A percentile compares a stretch with the other conserved stretches of the same genome.
These are phyloP conservation scores for Borostomias antarcticus DNA, from an alignment of 2,797 vertebrate species.

Conservation along the genomic window DNA sequence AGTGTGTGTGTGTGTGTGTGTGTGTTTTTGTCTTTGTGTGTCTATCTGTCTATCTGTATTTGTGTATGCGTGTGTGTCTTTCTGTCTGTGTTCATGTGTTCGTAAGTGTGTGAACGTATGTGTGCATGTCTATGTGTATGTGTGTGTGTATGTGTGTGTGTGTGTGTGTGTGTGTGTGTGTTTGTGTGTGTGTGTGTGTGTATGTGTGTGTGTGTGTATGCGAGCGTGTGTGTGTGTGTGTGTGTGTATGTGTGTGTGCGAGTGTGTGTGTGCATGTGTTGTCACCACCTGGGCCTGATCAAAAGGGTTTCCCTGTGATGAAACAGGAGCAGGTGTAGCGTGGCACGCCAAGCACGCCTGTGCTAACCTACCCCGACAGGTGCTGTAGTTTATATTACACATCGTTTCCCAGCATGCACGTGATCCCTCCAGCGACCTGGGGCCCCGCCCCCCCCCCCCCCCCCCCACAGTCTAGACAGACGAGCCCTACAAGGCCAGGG, in stretches of 20 bases:
- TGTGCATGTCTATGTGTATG: not conserved
- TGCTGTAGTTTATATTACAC: slow-evolving; percentile 87
- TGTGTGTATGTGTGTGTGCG: not conserved
- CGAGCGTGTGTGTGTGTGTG: not conserved
- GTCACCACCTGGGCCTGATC: slow-evolving; percentile 83
- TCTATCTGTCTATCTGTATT: not conserved
- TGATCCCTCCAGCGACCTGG: slow-evolving; percentile 76
- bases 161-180: not conserved
- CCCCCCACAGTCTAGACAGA: not conserved
- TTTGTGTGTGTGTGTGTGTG: not conserved
- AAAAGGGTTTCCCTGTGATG: slow-evolving; percentile 68
- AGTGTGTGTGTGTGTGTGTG: not conserved
- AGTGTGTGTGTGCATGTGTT: not conserved
- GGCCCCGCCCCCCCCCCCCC: slow-evolving; percentile 20
- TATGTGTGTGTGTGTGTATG: not conserved
- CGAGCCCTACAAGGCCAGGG: slow-evolving; percentile 79
- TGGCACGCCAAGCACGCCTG: slow-evolving; percentile 71
- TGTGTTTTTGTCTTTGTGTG: not conserved
- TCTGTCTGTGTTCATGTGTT: not conserved
- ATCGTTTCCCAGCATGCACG: slow-evolving; percentile 51
- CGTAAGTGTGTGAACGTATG: not conserved
- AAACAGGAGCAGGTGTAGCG: slow-evolving; percentile 85
- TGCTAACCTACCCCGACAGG: slow-evolving; percentile 77
- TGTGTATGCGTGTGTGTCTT: not conserved
- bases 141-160: not conserved